Percentiles rank a stretch among this genome's conserved stretches.
phyloP scores from a whole-genome alignment of 2,113 vertebrate genomes.

The Psilopsiagon aymara region DNA sequence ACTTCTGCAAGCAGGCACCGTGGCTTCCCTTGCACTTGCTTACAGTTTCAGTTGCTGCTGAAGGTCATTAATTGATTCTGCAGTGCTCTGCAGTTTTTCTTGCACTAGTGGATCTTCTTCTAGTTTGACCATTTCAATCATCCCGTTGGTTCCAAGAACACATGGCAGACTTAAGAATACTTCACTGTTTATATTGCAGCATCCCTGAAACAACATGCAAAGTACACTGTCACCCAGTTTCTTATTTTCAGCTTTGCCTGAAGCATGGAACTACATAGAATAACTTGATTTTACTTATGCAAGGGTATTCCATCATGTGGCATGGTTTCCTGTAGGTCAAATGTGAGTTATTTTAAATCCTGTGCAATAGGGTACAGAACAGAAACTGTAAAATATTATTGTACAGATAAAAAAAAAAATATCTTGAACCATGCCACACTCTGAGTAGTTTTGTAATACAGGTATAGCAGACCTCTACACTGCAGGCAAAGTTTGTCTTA shows the following conservation, averaged over 20 bases:
- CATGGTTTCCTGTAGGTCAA: neutral
- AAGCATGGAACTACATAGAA: neutral
- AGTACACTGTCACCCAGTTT: neutral
- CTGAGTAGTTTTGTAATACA: neutral
- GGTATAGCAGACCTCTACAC: neutral
- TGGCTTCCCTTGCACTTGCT: conserved; percentile 20
- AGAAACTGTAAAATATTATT: neutral
- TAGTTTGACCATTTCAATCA: conserved; percentile 79
- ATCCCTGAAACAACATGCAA: conserved; percentile 77
- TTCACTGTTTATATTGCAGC: conserved; percentile 83
- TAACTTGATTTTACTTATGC: neutral
- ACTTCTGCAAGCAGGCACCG: neutral
- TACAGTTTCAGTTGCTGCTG: conserved; percentile 86
- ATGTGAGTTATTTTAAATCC: neutral
- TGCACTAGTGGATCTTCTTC: conserved; percentile 75
- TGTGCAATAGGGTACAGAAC: neutral
- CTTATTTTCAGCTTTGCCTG: neutral
- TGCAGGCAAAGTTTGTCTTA: neutral
- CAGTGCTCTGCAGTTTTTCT: conserved; percentile 81
- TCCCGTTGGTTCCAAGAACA: conserved; percentile 82
- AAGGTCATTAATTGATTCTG: conserved; percentile 80
- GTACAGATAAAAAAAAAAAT: neutral
- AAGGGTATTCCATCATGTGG: neutral
- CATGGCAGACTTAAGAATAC: conserved; percentile 95
- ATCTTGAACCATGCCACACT: neutral